Conservation (phyloP, 2,888 invertebrate species). For the Drepanosiphum platanoidis region DNA sequence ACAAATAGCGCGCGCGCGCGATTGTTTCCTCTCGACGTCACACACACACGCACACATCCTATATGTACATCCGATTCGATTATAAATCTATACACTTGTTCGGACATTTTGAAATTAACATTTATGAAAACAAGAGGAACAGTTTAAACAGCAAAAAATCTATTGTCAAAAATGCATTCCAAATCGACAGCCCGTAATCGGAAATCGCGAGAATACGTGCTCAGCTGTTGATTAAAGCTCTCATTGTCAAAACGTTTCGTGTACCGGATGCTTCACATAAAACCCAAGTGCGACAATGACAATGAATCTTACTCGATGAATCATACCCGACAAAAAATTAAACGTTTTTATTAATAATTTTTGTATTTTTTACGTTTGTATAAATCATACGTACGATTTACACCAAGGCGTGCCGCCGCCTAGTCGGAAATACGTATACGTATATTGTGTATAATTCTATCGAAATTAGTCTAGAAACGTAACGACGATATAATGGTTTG, state of each 20-base stretch:
- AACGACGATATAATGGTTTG: not conserved
- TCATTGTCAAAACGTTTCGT: conserved; percentile 55
- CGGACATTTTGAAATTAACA: conserved; percentile 3
- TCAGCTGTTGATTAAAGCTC: conserved; percentile 49
- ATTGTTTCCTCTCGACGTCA: not conserved
- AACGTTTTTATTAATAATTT: conserved; percentile 2
- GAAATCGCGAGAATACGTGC: conserved; percentile 53
- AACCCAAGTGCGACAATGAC: not conserved
- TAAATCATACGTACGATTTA: not conserved
- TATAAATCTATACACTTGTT: conserved; percentile 15
- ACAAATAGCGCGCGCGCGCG: not conserved
- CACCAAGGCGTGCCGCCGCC: too few relatives aligned
- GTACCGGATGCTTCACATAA: conserved; percentile 49
- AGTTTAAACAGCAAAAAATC: conserved; percentile 17
- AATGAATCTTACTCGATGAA: conserved; percentile 25
- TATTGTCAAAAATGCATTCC: conserved; percentile 41
- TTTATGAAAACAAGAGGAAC: conserved; percentile 23
- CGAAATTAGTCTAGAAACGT: not conserved
- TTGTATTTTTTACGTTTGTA: not conserved
- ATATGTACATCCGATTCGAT: conserved; percentile 24
- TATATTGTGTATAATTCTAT: not conserved
- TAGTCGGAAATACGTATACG: too few relatives aligned
- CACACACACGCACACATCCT: not conserved
- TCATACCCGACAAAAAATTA: conserved; percentile 19
- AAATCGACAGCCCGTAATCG: conserved; percentile 30